Evolutionary conservation across 2,113 vertebrate genomes (phyloP).

Genomic region (Sus scrofa): DNA sequence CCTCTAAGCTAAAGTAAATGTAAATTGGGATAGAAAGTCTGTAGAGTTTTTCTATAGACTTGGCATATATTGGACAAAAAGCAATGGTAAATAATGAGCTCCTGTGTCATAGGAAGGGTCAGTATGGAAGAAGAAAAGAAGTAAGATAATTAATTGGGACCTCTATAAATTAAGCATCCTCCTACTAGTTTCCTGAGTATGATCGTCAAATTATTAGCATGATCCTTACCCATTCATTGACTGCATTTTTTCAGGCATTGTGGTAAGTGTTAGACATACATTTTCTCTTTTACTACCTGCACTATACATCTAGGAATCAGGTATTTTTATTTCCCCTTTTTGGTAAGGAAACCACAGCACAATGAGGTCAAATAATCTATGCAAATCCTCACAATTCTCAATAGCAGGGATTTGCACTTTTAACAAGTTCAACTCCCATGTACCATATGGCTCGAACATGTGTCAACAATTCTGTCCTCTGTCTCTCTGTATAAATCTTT

Average conservation of each 20-base stretch:
- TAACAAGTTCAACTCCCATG: background rate
- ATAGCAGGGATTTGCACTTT: background rate
- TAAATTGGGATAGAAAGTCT: constrained; percentile 21
- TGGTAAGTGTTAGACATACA: background rate
- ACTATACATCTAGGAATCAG: background rate
- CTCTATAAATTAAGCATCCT: background rate
- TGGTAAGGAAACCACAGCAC: background rate
- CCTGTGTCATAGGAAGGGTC: background rate
- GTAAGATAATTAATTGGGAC: background rate
- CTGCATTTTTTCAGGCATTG: background rate
- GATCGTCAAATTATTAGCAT: background rate
- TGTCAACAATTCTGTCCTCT: background rate
- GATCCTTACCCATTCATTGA: background rate
- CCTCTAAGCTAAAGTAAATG: constrained; percentile 13
- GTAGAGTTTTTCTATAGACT: constrained; percentile 17
- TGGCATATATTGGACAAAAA: background rate
- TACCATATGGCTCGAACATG: background rate
- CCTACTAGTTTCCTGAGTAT: background rate
- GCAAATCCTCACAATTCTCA: background rate
- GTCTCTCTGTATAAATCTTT: background rate
- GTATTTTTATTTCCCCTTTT: background rate
- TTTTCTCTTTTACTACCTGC: background rate
- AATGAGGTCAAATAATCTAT: background rate
- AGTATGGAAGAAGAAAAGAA: background rate
- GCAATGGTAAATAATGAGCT: background rate